Percentiles rank a stretch among this genome's conserved stretches.
These are phyloP conservation scores for Campoplex nolae DNA, from an alignment of 2,888 invertebrate genomes.

Conservation along the genomic window DNA sequence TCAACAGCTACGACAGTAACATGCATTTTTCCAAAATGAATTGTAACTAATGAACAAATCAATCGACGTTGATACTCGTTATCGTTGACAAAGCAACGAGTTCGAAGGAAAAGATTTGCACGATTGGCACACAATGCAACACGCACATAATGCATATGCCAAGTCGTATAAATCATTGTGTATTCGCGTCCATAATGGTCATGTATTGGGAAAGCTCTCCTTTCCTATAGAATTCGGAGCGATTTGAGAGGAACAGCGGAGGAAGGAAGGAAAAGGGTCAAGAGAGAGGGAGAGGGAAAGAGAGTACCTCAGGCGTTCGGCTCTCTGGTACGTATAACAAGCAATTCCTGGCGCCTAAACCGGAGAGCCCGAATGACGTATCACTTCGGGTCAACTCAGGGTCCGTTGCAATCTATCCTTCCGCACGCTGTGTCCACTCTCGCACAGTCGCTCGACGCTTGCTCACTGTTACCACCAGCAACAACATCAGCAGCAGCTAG, in stretches of 20 bases:
- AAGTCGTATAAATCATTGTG: conserved; percentile 1
- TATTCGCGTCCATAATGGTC: conserved; percentile 16
- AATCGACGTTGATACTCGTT: too few species aligned
- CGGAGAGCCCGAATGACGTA: conserved; percentile 65
- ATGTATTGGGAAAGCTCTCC: not conserved
- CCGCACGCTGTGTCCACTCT: conserved; percentile 64
- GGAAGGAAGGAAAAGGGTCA: conserved; percentile 7
- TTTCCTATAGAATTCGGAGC: conserved; percentile 49
- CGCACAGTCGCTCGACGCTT: conserved; percentile 27
- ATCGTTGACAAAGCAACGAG: too few species aligned
- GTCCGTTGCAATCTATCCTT: conserved; percentile 66
- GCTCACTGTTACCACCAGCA: conserved; percentile 56
- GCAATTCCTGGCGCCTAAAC: conserved; percentile 57
- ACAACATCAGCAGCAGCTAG: conserved; percentile 53
- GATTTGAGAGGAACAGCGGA: conserved; percentile 52
- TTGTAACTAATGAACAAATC: too few species aligned
- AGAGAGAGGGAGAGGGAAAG: conserved; percentile 31
- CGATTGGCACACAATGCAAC: too few species aligned
- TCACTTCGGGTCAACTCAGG: conserved; percentile 62
- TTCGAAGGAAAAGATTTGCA: too few species aligned
- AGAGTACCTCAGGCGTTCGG: conserved; percentile 3
- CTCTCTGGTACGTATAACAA: conserved; percentile 50
- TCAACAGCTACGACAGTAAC: too few species aligned
- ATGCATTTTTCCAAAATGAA: too few species aligned
- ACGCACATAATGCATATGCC: not conserved